Evolutionary conservation across 2,888 invertebrate species (phyloP).

Genomic region (Palloptera scutellata): DNA sequence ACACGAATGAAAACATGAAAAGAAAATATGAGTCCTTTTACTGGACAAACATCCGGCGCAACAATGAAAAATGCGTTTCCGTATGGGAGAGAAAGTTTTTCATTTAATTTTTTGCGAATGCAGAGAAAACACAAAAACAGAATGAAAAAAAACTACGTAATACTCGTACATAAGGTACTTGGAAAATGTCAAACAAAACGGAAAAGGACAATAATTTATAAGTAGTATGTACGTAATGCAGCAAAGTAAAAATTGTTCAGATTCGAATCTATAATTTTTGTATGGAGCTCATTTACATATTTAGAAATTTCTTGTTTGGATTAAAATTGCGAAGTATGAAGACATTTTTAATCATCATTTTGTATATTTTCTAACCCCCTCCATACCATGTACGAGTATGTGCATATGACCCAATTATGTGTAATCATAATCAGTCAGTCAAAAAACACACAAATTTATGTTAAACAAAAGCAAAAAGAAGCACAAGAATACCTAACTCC

Average conservation of each 20-base stretch:
- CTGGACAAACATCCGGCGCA: constrained; percentile 30
- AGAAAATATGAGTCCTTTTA: constrained; percentile 28
- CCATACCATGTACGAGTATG: background rate
- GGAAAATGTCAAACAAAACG: background rate
- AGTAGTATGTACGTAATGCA: too few relatives aligned
- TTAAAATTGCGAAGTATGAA: too few relatives aligned
- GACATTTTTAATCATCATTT: too few relatives aligned
- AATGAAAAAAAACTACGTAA: background rate
- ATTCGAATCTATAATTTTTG: too few relatives aligned
- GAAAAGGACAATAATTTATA: too few relatives aligned
- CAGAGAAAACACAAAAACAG: background rate
- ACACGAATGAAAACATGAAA: constrained; percentile 4
- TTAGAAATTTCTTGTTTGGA: too few relatives aligned
- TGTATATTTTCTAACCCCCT: background rate
- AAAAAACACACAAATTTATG: background rate
- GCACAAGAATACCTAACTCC: background rate
- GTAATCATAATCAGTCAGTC: constrained; percentile 12
- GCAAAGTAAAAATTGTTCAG: too few relatives aligned
- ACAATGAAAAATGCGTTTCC: constrained; percentile 29
- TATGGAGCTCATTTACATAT: too few relatives aligned
- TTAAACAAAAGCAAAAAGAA: background rate
- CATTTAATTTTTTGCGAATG: background rate
- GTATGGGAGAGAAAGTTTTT: background rate
- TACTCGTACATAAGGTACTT: background rate
- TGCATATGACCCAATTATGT: constrained; percentile 30